A percentile compares a stretch with the other conserved stretches of the same genome.
Evolutionary conservation across 2,888 invertebrate species (phyloP).

Genomic region (Eumacrocentrus americanus): DNA sequence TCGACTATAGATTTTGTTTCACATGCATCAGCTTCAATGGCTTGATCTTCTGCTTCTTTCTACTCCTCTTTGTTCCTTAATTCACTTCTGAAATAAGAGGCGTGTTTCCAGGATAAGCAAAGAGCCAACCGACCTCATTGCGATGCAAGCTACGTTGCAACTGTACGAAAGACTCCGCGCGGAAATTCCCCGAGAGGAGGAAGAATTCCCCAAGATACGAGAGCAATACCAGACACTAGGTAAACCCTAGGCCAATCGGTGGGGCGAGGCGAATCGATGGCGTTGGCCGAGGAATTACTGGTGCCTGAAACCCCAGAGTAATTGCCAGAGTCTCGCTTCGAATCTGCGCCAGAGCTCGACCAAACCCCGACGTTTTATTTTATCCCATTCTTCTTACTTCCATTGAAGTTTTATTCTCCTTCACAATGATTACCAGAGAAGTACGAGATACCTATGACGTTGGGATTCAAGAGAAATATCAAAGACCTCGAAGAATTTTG

Average conservation of each 20-base stretch:
- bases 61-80: slow-evolving; percentile 21
- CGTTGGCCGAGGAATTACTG: slow-evolving; percentile 16
- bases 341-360: slow-evolving; percentile 7
- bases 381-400: slow-evolving; percentile 6
- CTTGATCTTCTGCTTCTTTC: background rate
- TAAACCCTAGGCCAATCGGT: slow-evolving; percentile 48
- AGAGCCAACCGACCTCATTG: slow-evolving; percentile 76
- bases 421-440: slow-evolving; percentile 62
- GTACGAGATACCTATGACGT: slow-evolving; percentile 74
- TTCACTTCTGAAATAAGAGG: slow-evolving; percentile 20
- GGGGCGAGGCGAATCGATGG: slow-evolving; percentile 13
- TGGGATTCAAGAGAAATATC: slow-evolving; percentile 66
- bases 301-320: slow-evolving; percentile 21
- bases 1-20: slow-evolving; percentile 23
- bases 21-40: background rate
- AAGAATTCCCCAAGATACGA: slow-evolving; percentile 75
- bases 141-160: slow-evolving; percentile 72
- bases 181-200: slow-evolving; percentile 71
- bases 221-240: slow-evolving; percentile 76
- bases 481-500: slow-evolving; percentile 71
- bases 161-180: slow-evolving; percentile 72
- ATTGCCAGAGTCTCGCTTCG: slow-evolving; percentile 13
- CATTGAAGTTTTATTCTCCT: background rate
- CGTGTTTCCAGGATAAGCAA: slow-evolving; percentile 63
- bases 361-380: background rate